Evolutionary conservation across 2,113 vertebrate genomes (phyloP).

Genomic region (Coreoperca whiteheadi): DNA sequence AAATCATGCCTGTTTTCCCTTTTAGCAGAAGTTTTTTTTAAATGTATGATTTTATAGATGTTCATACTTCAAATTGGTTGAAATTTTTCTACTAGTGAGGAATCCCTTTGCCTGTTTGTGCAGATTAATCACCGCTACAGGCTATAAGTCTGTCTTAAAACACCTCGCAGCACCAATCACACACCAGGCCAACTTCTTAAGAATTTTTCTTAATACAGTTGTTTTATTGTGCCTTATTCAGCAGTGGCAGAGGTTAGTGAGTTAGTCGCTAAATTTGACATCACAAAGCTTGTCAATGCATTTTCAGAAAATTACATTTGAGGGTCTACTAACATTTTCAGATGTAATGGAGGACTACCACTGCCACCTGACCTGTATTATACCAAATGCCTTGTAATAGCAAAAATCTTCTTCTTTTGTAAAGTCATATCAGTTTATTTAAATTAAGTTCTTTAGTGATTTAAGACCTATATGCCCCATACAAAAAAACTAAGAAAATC

Average conservation of each 20-base stretch:
- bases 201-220: neutral
- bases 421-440: neutral
- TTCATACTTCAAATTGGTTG: neutral
- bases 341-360: neutral
- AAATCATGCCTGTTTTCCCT: neutral
- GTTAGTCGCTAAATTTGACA: neutral
- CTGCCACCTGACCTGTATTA: constrained; percentile 11
- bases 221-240: constrained; percentile 66
- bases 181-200: constrained; percentile 12
- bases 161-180: constrained; percentile 1
- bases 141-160: neutral
- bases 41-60: neutral
- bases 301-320: neutral
- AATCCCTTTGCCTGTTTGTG: neutral
- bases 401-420: constrained; percentile 13
- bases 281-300: constrained; percentile 14
- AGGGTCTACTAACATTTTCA: constrained; percentile 18
- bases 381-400: constrained; percentile 16
- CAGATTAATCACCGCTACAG: neutral
- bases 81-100: neutral
- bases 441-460: neutral
- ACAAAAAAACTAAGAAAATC: constrained; percentile 8
- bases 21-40: neutral
- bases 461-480: neutral
- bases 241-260: constrained; percentile 5